These are phyloP conservation scores for Teleopsis dalmanni DNA, from an alignment of 1,140 invertebrate species.

Conservation along the genomic window DNA sequence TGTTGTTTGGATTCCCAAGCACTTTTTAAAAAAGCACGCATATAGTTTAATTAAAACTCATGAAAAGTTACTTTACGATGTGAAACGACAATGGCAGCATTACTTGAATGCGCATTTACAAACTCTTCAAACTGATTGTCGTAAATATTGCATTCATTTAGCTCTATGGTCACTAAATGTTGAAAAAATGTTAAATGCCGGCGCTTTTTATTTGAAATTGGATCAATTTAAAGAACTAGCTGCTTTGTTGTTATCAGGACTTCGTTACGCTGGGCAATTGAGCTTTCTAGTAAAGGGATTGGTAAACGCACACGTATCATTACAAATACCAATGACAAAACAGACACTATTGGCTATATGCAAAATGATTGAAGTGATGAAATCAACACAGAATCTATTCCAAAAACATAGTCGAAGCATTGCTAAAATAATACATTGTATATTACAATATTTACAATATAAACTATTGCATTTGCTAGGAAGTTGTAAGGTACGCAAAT, in stretches of 20 bases:
- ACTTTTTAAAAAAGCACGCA: slow-evolving; percentile 61
- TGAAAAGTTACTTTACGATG: slow-evolving; percentile 52
- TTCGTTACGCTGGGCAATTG: slow-evolving; percentile 56
- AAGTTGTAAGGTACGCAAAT: slow-evolving; percentile 8
- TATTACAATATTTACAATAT: slow-evolving; percentile 62
- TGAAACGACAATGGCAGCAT: slow-evolving; percentile 48
- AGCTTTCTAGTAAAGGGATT: slow-evolving; percentile 57
- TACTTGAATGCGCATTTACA: slow-evolving; percentile 54
- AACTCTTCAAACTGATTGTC: slow-evolving; percentile 54
- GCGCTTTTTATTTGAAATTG: slow-evolving; percentile 49
- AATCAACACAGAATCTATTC: slow-evolving; percentile 62
- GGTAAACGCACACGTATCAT: slow-evolving; percentile 72
- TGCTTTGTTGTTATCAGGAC: slow-evolving; percentile 56
- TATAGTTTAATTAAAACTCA: slow-evolving; percentile 52
- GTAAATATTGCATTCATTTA: slow-evolving; percentile 47
- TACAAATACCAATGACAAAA: slow-evolving; percentile 71
- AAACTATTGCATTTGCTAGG: slow-evolving; percentile 50
- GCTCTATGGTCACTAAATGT: slow-evolving; percentile 57
- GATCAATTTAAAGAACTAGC: slow-evolving; percentile 57
- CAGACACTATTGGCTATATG: slow-evolving; percentile 68
- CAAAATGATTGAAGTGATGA: slow-evolving; percentile 73
- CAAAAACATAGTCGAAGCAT: slow-evolving; percentile 53
- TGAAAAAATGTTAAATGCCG: slow-evolving; percentile 48
- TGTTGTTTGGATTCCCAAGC: slow-evolving; percentile 71
- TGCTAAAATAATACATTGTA: slow-evolving; percentile 55